These are phyloP conservation scores for Semnornis frantzii DNA, from an alignment of 2,113 vertebrate genomes.

Conservation along the genomic window DNA sequence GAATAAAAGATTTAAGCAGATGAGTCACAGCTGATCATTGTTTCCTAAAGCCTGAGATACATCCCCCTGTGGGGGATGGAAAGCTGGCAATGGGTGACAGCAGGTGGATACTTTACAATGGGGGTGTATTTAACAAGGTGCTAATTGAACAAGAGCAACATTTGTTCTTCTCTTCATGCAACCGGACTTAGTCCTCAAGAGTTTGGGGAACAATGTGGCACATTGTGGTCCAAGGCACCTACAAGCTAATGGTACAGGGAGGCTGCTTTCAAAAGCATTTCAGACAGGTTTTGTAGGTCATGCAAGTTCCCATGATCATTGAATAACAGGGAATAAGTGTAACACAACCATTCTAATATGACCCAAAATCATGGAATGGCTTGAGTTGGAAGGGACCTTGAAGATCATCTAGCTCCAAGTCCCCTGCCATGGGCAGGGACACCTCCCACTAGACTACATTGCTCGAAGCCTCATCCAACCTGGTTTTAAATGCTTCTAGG, in stretches of 20 bases:
- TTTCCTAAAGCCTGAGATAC: constrained; percentile 22
- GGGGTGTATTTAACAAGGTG: background rate
- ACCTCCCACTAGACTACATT: too few relatives aligned
- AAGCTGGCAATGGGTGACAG: background rate
- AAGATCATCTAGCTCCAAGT: too few relatives aligned
- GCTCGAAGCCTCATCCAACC: too few relatives aligned
- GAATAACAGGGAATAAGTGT: background rate
- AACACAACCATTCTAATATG: background rate
- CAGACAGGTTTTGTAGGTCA: background rate
- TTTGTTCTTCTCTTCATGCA: background rate
- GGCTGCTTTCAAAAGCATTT: background rate
- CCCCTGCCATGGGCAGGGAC: too few relatives aligned
- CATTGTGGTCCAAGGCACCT: background rate
- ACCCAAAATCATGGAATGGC: background rate
- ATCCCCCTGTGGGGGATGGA: background rate
- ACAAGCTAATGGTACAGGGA: background rate
- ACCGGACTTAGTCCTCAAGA: background rate
- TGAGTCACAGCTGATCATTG: constrained; percentile 9
- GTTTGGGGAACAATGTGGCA: background rate
- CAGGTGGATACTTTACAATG: background rate
- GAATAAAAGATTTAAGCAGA: background rate
- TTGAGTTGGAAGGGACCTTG: too few relatives aligned
- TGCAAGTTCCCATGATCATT: background rate
- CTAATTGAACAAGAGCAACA: background rate
- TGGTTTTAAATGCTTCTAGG: too few relatives aligned